Conservation (phyloP, 2,797 vertebrate species). For the Chelon labrosus region DNA sequence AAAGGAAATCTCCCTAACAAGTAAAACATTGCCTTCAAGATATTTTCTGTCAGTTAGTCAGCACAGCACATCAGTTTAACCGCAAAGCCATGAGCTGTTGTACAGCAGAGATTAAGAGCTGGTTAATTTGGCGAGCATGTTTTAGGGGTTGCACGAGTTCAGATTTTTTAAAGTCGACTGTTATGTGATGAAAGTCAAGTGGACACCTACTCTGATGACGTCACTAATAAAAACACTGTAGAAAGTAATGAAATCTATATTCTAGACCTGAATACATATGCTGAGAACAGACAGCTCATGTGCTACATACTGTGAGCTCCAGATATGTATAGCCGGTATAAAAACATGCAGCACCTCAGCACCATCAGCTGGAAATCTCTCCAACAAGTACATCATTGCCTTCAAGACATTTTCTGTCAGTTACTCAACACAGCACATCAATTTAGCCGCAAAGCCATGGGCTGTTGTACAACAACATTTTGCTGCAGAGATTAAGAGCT, state of each 20-base stretch:
- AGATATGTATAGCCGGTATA: no score
- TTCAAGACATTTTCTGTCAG: constrained; percentile 16
- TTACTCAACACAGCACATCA: not conserved
- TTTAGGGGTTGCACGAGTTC: no score
- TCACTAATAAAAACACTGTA: no score
- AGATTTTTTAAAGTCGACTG: no score
- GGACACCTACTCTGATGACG: no score
- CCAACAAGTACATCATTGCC: constrained; percentile 9
- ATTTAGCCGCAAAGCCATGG: not conserved
- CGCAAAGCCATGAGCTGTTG: not conserved
- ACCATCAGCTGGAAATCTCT: constrained; percentile 4
- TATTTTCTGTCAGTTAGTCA: constrained; percentile 10
- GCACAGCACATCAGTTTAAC: not conserved
- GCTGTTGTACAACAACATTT: not conserved
- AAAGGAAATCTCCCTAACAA: constrained; percentile 24
- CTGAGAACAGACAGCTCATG: no score
- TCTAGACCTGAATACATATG: no score
- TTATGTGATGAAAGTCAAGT: no score
- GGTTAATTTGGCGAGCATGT: not conserved
- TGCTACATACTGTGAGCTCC: no score
- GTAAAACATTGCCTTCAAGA: constrained; percentile 8
- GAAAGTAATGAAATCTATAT: no score
- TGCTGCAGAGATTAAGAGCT: no score
- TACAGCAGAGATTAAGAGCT: not conserved
- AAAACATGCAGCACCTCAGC: no score